Evolutionary conservation across 2,113 vertebrate species (phyloP).

Genomic region (Tachysurus vachellii): DNA sequence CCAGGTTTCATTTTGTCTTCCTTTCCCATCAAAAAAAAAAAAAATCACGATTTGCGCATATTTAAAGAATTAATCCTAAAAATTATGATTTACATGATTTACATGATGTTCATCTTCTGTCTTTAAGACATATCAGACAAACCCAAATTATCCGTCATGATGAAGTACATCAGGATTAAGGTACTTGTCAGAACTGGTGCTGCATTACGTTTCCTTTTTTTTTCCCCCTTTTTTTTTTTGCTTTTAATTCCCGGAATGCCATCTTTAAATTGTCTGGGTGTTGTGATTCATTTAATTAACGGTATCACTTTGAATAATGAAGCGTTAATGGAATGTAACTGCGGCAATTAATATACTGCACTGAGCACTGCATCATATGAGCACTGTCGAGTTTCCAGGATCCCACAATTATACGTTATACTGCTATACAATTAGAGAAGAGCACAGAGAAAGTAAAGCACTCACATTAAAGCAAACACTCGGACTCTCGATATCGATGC

Average conservation of each 20-base stretch:
- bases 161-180: constrained; percentile 67
- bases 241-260: constrained; percentile 66
- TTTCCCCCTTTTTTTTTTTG: constrained; percentile 43
- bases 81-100: background rate
- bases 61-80: no score
- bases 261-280: constrained; percentile 27
- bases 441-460: background rate
- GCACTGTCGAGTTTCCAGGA: constrained; percentile 4
- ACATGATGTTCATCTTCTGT: background rate
- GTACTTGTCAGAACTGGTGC: constrained; percentile 66
- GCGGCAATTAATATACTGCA: constrained; percentile 68
- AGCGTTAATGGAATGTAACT: constrained; percentile 70
- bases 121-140: background rate
- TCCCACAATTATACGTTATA: background rate
- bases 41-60: no score
- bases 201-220: constrained; percentile 65
- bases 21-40: no score
- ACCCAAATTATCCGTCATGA: constrained; percentile 53
- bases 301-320: constrained; percentile 67
- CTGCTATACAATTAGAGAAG: background rate
- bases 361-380: constrained; percentile 32
- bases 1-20: no score
- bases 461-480: background rate
- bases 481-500: background rate
- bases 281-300: constrained; percentile 65